Evolutionary conservation across 2,113 vertebrate genomes (phyloP), one percentile per base, ranked within the genome.

Genomic region (Barbus barbus): DNA sequence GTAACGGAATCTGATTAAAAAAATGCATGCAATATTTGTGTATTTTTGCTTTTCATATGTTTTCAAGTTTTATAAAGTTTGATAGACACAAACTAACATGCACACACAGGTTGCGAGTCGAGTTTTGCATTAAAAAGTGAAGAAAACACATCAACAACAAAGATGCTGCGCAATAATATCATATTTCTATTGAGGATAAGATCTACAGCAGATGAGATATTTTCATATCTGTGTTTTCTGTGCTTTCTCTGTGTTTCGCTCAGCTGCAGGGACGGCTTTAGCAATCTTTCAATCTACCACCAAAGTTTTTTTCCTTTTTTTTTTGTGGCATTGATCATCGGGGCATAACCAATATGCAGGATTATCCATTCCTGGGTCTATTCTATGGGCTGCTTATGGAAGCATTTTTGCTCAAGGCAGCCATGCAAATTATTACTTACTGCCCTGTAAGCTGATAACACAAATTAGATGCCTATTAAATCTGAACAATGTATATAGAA

Each of bases 361-460:
- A 97, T 99, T 97, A 93, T 90, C 92, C 94, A 96, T 97, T 51
- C 48, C 48, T 18, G 48, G 48, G 48, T 51, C 48, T 51, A 51
- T 51, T 96, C 95, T 94, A 96, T 95, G 95, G 94, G 95, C 94
- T 95, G 96, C 95, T 97, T 95, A 96, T 95, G 96, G 96, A 96
- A 95, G 96, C 96, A 97, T 97, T 97, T 98, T 98, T 97, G 95
- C 96, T 97, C 95, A 97, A 95, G 94, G 97, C 97, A 97, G 97
- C 96, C 97, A 99, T 98, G 98, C 98, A 99, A 98, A 98, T 98
- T 98, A 99, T 99, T 99, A 97, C 97, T 98, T 97, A 98, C 96
- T 98, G 96, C 96, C 96, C 96, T 96, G 96, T 98, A 97, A 96
- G 95, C 97, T 98, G 97, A 99, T 99, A 98, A 96, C 96, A 96